phyloP scores from a whole-genome alignment of 1,140 invertebrate genomes.

The Cydia pomonella region DNA sequence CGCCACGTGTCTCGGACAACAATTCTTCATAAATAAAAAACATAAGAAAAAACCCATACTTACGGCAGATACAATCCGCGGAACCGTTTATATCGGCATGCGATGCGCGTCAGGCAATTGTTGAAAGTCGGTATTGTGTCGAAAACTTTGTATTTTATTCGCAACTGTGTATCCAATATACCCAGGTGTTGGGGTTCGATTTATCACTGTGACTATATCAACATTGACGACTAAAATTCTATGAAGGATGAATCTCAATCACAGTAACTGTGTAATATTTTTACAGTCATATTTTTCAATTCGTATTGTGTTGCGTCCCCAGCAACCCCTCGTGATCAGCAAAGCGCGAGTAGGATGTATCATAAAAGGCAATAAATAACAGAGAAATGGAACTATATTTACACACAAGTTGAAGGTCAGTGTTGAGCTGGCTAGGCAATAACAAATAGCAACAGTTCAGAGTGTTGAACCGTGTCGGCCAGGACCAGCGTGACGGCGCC shows the following conservation, averaged over 20 bases:
- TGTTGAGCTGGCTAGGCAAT: slow-evolving; percentile 9
- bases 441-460: slow-evolving; percentile 38
- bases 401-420: slow-evolving; percentile 38
- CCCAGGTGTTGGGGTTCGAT: background rate
- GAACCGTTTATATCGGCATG: slow-evolving; percentile 27
- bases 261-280: background rate
- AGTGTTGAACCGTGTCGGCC: slow-evolving; percentile 46
- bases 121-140: slow-evolving; percentile 22
- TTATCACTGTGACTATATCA: slow-evolving; percentile 1
- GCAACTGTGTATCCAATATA: slow-evolving; percentile 16
- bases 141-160: slow-evolving; percentile 12
- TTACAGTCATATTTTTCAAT: background rate
- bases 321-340: background rate
- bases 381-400: slow-evolving; percentile 19
- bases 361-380: slow-evolving; percentile 1
- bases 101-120: slow-evolving; percentile 29
- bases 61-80: slow-evolving; percentile 23
- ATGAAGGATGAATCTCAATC: background rate
- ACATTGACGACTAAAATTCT: background rate
- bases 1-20: slow-evolving; percentile 39
- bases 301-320: background rate
- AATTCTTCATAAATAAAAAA: slow-evolving; percentile 38
- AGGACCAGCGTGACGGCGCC: slow-evolving; percentile 59
- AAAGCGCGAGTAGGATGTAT: background rate
- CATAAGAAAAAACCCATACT: slow-evolving; percentile 4